Evolutionary conservation across 2,888 invertebrate genomes (phyloP), one percentile per base, ranked within the genome.

Genomic region (Epistrophe grossulariae): DNA sequence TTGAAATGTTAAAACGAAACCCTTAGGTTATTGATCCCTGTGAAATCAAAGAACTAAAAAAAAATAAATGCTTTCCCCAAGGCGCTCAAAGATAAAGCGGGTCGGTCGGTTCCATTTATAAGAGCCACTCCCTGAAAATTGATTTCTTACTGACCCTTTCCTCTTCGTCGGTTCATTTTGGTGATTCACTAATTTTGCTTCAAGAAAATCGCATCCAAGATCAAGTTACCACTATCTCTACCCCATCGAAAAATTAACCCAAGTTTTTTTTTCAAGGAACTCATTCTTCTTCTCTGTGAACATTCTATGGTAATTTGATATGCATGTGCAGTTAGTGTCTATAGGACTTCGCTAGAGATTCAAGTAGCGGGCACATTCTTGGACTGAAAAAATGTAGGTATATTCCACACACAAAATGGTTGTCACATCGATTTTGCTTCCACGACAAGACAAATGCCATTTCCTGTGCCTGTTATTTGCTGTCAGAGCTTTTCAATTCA

Each of bases 81-180:
- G 48, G 72, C 68, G 35, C 40, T 11, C 50, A 17, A 68, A 73
- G 66, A 66, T 68, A 17, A 31, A 48, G 66, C 48, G 45, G 66
- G 45, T 66, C 24, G 77, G 78, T 48, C 17, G 10, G 17, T 52
- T 68, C 40, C 40, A 7, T 40, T 50, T 70, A n/a, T 17, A 11
- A 70, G 40, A 48, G 62, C 80, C 87, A 87, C 87, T 87, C 87
- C 87, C 87, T 79, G 74, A 82, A 77, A 78, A 82, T 79, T 70
- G 70, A 78, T 85, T 82, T 82, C 78, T 71, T 79, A 35, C 8
- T 31, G 28, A 11, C 64, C 64, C 45, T 13, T 68, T 35, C 50
- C 35, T 35, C 48, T 19, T 68, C 10, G 48, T 64, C 64, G 59
- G 38, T 38, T 52, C 55, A 50, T 57, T 38, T 45, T 31, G 59